Evolutionary conservation across 2,797 vertebrate genomes (phyloP), one percentile per base, ranked within the genome.

Genomic region (Enteromius viviparus): DNA sequence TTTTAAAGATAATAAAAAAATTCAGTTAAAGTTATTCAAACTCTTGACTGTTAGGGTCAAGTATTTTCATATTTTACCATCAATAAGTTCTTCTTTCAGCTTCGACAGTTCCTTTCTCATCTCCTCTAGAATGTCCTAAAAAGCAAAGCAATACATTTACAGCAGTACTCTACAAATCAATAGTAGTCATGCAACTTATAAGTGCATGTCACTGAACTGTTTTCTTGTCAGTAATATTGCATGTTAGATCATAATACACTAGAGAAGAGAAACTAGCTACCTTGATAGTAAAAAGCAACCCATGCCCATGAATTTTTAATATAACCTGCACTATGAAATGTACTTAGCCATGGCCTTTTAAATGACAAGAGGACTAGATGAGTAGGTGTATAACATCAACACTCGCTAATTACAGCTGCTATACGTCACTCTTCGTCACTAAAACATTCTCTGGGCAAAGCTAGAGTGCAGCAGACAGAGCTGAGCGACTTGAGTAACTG

Each of bases 91-190:
- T 90, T 99, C 98, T 95, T 99, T 99, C 92, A 99, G 95, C 92
- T 99, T 99, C 0, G 96, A 95, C 92, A 99, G 92, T 92, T 99
- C 98, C 94, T 99, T 99, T 83, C 97, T 97, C 98, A 99, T 99
- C 94, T 99, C 98, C 82, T 99, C 98, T 94, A 99, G 94, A 91
- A 99, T 99, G 89, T 99, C 98, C 98, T 99, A 37, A 47, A 83
- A 64, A 71, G 23, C 40, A 78, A 77, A 70, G 3, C 29, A 83
- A 82, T 23, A 34, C 55, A 49, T 53, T 74, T 53, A 21, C 6
- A 71, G 15, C 4, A 29, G 49, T 40, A 6, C 8, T 34, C 34
- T 10, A 66, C 12, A 42, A 34, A 82, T 21, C 3, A 53, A 70
- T 66, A 12, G 9, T 1, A 66, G 29, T 14, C 14, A 58, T n/a